These are phyloP conservation scores for Willowsia nigromaculata DNA, from an alignment of 2,888 invertebrate genomes.

Conservation along the genomic window DNA sequence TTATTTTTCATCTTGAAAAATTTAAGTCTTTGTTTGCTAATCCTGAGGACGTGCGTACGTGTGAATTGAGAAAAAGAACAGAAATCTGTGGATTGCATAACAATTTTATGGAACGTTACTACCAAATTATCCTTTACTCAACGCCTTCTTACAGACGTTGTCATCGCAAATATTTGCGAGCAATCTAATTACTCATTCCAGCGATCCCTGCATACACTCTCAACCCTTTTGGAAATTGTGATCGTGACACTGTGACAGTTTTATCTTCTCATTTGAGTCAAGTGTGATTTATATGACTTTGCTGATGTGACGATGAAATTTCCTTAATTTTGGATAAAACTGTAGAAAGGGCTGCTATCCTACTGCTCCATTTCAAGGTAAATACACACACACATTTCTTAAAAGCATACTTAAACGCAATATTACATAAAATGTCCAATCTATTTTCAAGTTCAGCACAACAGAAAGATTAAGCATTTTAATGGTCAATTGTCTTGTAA, in stretches of 20 bases:
- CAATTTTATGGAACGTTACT: too few relatives aligned
- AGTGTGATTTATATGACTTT: neutral
- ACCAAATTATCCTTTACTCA: too few relatives aligned
- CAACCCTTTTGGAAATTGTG: neutral
- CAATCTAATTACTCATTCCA: too few relatives aligned
- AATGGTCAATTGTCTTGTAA: conserved; percentile 3
- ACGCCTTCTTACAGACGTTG: too few relatives aligned
- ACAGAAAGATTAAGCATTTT: neutral
- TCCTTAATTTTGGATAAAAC: conserved; percentile 21
- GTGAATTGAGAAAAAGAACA: too few relatives aligned
- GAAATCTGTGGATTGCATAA: too few relatives aligned
- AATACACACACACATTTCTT: neutral
- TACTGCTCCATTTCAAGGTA: conserved; percentile 23
- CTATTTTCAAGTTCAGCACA: neutral
- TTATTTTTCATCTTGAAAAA: neutral
- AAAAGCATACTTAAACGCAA: neutral
- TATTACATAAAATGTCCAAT: neutral
- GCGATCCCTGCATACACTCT: too few relatives aligned
- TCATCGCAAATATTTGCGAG: too few relatives aligned
- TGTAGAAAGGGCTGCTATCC: neutral
- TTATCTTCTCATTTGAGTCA: neutral
- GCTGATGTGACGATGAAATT: neutral
- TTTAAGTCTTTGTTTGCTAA: neutral
- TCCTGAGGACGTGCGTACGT: neutral
- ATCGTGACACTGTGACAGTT: neutral